phyloP scores from a whole-genome alignment of 1,140 invertebrate species.

The Drosophila obscura region DNA sequence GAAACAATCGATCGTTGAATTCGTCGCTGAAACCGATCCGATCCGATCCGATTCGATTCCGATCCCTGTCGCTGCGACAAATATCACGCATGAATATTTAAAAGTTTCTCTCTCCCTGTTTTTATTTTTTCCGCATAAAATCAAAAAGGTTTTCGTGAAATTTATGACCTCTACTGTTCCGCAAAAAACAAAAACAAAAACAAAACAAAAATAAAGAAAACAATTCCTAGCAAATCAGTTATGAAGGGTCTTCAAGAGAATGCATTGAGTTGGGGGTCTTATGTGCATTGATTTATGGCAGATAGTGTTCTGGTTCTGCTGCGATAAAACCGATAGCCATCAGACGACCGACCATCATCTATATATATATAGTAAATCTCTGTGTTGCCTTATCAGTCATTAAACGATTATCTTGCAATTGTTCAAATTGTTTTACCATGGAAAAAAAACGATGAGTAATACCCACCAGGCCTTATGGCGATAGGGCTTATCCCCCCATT shows the following conservation, averaged over 20 bases:
- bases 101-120: slow-evolving; percentile 33
- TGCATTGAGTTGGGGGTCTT: slow-evolving; percentile 12
- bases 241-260: slow-evolving; percentile 39
- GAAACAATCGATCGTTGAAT: slow-evolving; percentile 72
- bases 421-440: slow-evolving; percentile 49
- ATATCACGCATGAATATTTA: slow-evolving; percentile 80
- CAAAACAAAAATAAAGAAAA: neutral
- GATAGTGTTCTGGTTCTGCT: slow-evolving; percentile 14
- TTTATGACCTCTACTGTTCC: slow-evolving; percentile 49
- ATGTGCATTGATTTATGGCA: slow-evolving; percentile 44
- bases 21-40: slow-evolving; percentile 49
- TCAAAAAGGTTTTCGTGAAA: slow-evolving; percentile 51
- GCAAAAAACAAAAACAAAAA: neutral
- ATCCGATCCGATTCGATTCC: slow-evolving; percentile 10
- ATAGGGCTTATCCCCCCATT: slow-evolving; percentile 17
- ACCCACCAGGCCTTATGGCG: neutral
- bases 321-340: slow-evolving; percentile 31
- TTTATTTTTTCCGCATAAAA: slow-evolving; percentile 33
- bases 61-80: slow-evolving; percentile 73
- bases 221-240: slow-evolving; percentile 47
- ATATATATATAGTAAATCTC: slow-evolving; percentile 42
- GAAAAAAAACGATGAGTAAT: slow-evolving; percentile 28
- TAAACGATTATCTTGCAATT: slow-evolving; percentile 67
- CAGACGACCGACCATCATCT: slow-evolving; percentile 1
- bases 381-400: slow-evolving; percentile 50